Evolutionary conservation across 2,888 invertebrate species (phyloP).

Genomic region (Morinoia aosen): DNA sequence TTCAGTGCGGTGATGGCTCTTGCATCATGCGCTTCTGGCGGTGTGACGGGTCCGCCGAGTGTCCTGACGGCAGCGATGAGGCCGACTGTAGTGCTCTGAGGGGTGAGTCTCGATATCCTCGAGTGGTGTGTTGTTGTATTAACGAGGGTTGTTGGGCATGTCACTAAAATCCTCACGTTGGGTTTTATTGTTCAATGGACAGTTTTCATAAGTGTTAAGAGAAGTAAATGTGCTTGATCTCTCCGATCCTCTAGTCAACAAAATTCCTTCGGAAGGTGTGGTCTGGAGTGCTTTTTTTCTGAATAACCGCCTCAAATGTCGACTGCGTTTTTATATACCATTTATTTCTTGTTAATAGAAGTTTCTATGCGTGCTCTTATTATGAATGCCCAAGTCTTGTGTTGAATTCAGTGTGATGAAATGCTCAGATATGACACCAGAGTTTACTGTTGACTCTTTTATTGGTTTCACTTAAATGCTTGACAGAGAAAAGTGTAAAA

Average conservation of each 20-base stretch:
- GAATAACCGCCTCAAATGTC: background rate
- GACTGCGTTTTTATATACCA: background rate
- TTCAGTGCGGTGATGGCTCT: conserved; percentile 75
- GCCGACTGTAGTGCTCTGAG: conserved; percentile 53
- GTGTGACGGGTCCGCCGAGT: conserved; percentile 79
- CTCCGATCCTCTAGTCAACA: background rate
- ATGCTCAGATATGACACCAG: background rate
- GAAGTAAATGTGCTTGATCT: background rate
- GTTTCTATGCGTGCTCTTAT: background rate
- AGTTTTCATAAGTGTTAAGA: background rate
- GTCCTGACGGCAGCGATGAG: conserved; percentile 79
- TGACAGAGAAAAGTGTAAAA: background rate
- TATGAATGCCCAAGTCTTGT: background rate
- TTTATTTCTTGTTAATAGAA: background rate
- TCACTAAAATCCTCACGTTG: background rate
- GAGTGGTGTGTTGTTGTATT: background rate
- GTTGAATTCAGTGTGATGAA: background rate
- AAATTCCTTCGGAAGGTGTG: background rate
- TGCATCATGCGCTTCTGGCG: conserved; percentile 79
- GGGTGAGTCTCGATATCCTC: background rate
- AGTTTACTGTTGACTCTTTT: background rate
- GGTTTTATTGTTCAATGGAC: background rate
- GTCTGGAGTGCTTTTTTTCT: background rate
- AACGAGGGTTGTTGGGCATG: background rate
- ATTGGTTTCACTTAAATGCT: background rate